A percentile compares a stretch with the other conserved stretches of the same genome.
Evolutionary conservation across 2,888 invertebrate genomes (phyloP).

Genomic region (Agrypnus murinus): DNA sequence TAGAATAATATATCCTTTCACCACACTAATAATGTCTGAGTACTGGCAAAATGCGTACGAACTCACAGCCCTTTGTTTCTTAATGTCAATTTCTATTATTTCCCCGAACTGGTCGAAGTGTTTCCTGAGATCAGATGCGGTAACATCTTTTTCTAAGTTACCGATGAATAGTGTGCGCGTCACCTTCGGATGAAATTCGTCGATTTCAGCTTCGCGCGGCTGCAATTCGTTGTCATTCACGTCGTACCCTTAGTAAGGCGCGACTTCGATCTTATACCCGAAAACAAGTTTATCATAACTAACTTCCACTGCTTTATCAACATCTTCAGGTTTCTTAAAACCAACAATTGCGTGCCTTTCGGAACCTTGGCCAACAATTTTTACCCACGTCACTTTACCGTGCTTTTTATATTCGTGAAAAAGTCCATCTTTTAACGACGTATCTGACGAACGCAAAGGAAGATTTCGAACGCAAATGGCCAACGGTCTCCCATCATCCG

Average conservation of each 20-base stretch:
- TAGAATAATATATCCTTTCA: no score
- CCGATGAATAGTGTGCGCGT: slow-evolving; percentile 96
- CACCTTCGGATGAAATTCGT: slow-evolving; percentile 97
- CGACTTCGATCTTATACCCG: no score
- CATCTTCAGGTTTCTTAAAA: slow-evolving; percentile 98
- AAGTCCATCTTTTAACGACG: slow-evolving; percentile 96
- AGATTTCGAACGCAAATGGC: slow-evolving; percentile 94
- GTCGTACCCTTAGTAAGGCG: slow-evolving; percentile 93
- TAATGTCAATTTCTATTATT: slow-evolving; percentile 98
- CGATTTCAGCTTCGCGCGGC: slow-evolving; percentile 95
- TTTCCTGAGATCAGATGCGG: slow-evolving; percentile 90
- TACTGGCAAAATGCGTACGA: slow-evolving; percentile 99
- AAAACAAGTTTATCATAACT: slow-evolving; percentile 97
- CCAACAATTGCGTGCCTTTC: slow-evolving; percentile 96
- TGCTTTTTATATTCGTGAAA: slow-evolving; percentile 99
- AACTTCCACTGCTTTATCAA: no score
- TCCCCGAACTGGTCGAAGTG: slow-evolving; percentile 97
- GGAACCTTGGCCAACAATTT: slow-evolving; percentile 90
- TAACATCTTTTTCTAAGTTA: slow-evolving; percentile 96
- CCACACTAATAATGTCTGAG: slow-evolving; percentile 96
- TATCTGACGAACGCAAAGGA: slow-evolving; percentile 92
- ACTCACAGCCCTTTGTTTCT: slow-evolving; percentile 92
- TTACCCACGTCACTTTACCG: slow-evolving; percentile 81
- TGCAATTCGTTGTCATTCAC: slow-evolving; percentile 88
- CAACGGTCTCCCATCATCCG: slow-evolving; percentile 84